phyloP scores from a whole-genome alignment of 2,113 vertebrate species.

The Microcebus jonahi region DNA sequence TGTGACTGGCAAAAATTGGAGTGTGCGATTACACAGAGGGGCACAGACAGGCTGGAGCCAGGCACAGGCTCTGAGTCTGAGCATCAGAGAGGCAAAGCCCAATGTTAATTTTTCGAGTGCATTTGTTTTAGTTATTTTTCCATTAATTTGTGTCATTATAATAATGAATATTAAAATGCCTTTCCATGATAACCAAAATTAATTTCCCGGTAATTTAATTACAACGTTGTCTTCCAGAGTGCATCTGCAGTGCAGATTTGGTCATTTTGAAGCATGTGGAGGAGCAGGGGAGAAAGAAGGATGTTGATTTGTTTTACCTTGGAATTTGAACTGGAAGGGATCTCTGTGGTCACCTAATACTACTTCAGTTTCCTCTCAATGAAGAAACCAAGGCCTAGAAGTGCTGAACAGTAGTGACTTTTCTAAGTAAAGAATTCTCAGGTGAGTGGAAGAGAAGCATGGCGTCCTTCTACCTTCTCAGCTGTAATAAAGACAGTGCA shows the following conservation, averaged over 20 bases:
- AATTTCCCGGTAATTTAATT: slow-evolving; percentile 38
- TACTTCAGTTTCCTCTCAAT: not conserved
- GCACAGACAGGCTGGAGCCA: slow-evolving; percentile 7
- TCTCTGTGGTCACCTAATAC: not conserved
- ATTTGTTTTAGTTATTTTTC: slow-evolving; percentile 34
- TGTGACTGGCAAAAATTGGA: not conserved
- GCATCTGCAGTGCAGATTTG: not conserved
- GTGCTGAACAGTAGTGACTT: not conserved
- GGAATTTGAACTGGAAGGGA: not conserved
- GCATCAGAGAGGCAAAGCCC: not conserved
- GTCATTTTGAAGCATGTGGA: not conserved
- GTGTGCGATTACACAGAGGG: not conserved
- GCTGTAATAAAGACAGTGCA: not conserved
- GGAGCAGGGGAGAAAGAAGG: not conserved
- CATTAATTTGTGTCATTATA: slow-evolving; percentile 35
- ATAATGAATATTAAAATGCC: slow-evolving; percentile 41
- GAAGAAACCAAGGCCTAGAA: not conserved
- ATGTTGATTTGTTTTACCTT: not conserved
- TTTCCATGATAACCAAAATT: slow-evolving; percentile 37
- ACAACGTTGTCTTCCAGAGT: not conserved
- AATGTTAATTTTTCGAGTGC: not conserved
- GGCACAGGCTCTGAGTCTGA: not conserved
- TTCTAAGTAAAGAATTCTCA: not conserved
- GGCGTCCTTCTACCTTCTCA: not conserved
- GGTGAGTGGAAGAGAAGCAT: not conserved